Base-by-base conservation (phyloP, 2,888 invertebrate genomes). In the Pegoplata infirma region DNA sequence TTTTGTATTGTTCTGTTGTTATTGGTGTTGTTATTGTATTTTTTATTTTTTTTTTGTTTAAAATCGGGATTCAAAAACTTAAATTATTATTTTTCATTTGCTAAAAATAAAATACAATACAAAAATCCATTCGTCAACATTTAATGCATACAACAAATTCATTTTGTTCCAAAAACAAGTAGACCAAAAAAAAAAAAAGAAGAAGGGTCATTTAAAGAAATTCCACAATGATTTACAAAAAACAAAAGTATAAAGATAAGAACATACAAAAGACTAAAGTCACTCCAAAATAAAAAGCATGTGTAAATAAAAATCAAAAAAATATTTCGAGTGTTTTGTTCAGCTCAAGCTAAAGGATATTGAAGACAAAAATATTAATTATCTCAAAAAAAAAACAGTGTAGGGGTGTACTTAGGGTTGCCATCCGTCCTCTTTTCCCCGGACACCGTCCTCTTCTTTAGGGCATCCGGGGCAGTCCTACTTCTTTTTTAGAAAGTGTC, bases 251-350 rank as follows among this genome's bases (percentile, higher is more conserved):
- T n/a, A n/a, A 10, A 61, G 79, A 75, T 75, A 79, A 71, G 61
- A 66, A 63, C 17, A 21, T 55, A 75, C 66, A 75, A 75, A 74
- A 74, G 78, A 71, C 78, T 79, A 75, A 79, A 79, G 74, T 79
- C 79, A 79, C 51, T 71, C 47, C 28, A 61, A 28, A 32, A 10
- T 2, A 32, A 32, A 32, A 28, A 28, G 28, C 8, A 28, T 8
- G 8, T 28, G 28, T 5, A 28, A 28, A 28, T 28, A 28, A 28
- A 28, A 28, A 28, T 28, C 6, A 28, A 28, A 28, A 28, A 28
- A 28, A 28, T 7, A 25, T 25, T 28, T 2, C 28, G 4, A 5
- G 28, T 28, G 28, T 28, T 28, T 28, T 28, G 3, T 28, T 28
- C 28, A 4, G 6, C 3, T 28, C 8, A 7, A 28, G 28, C 28